Base-by-base conservation (phyloP, 2,797 vertebrate species). In the Cyprinella venusta region DNA sequence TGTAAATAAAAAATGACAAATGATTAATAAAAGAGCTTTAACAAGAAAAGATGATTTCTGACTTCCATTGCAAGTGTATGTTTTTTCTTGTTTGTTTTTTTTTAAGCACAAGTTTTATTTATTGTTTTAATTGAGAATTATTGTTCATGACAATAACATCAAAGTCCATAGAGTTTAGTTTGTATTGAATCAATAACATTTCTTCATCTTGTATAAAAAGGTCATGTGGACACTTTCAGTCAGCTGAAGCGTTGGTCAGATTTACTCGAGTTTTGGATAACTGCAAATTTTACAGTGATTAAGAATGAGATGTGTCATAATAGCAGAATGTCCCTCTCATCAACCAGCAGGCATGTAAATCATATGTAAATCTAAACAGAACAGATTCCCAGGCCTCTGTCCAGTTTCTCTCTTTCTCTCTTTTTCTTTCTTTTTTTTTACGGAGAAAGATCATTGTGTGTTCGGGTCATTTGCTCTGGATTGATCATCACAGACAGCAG, bases 311-410 rank as follows among this genome's bases (percentile, higher is more conserved):
- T 9, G 30, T 54, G 15, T 82, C 71, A 56, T 30, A 12, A 68
- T n/a, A 21, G 8, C 19, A 33, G 63, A 65, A 67, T 76, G 6
- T 30, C 68, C 24, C 36, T 45, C 59, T 67, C 33, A 76, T 21
- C 81, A 68, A 68, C 12, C 64, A 68, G 74, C 63, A 83, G 64
- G 50, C 63, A 68, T 75, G 81, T 18, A 82, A 82, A 76, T 82
- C 61, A 68, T 26, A 82, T 76, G 80, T 36, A 76, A 61, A 76
- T 83, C 50, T 45, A 59, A 69, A 76, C 36, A 18, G 19, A 59
- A 69, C 36, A 40, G 24, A 54, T 76, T 69, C 64, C 38, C 50
- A 1, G 61, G 36, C 24, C 38, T 21, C 36, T 2, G 3, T 45
- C 10, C 16, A 45, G 79, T 9, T 1, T 48, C 4, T 45, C 45